Evolutionary conservation across 2,113 vertebrate genomes (phyloP).

Genomic region (Montifringilla adamsi): DNA sequence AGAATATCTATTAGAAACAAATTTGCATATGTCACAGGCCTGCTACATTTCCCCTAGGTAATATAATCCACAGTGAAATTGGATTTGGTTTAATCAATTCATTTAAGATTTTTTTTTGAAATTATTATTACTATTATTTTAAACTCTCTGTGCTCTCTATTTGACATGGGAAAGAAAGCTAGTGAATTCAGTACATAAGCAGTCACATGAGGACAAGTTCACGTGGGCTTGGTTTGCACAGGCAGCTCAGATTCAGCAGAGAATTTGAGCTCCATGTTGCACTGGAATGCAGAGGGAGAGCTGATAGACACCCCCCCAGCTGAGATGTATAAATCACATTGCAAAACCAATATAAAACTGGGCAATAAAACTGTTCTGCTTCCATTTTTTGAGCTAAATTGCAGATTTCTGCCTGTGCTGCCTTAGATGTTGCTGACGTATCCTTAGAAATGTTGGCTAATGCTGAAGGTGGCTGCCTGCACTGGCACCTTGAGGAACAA

Average conservation of each 20-base stretch:
- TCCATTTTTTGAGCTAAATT: neutral
- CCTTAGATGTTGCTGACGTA: neutral
- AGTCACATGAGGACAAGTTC: neutral
- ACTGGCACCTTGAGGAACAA: neutral
- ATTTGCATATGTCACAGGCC: neutral
- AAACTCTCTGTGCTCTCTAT: neutral
- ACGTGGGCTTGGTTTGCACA: fast-evolving
- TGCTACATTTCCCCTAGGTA: neutral
- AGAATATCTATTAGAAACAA: neutral
- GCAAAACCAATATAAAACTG: neutral
- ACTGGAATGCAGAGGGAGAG: neutral
- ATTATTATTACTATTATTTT: neutral
- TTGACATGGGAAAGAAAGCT: neutral
- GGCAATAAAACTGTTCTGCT: neutral
- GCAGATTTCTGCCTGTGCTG: neutral
- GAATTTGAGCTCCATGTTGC: neutral
- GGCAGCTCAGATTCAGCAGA: neutral
- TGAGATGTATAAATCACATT: neutral
- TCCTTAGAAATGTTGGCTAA: neutral
- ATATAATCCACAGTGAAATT: neutral
- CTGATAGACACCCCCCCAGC: fast-evolving
- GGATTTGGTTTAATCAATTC: neutral
- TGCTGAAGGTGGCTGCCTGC: neutral
- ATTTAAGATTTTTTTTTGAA: neutral
- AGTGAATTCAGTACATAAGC: neutral